Conservation (phyloP, 2,113 vertebrate genomes). For the Callopanchax toddi region DNA sequence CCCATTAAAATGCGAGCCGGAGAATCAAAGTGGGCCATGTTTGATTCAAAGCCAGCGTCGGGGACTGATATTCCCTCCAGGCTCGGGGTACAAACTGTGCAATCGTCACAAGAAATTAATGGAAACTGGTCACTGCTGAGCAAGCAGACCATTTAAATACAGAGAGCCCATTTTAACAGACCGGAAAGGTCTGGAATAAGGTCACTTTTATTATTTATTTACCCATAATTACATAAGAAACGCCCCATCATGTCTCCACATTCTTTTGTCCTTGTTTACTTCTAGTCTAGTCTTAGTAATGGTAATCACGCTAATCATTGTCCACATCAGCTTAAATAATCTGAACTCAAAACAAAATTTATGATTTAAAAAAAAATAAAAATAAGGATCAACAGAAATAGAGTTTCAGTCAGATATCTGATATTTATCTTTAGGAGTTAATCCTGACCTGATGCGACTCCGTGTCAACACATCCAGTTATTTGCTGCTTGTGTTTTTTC, state of each 20-base stretch:
- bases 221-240: not conserved
- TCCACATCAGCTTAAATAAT: too few species aligned
- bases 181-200: not conserved
- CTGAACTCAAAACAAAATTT: too few species aligned
- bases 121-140: constrained; percentile 13
- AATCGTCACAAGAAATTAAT: constrained; percentile 33
- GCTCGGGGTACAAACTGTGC: constrained; percentile 17
- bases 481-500: too few species aligned
- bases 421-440: too few species aligned
- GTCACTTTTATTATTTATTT: not conserved
- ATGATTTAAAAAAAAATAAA: too few species aligned
- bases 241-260: not conserved
- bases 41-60: constrained; percentile 37
- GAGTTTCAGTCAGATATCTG: too few species aligned
- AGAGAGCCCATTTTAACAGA: not conserved
- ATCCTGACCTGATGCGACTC: too few species aligned
- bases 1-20: constrained; percentile 42
- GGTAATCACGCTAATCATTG: too few species aligned
- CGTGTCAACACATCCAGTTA: too few species aligned
- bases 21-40: constrained; percentile 29
- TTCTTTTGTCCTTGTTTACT: not conserved
- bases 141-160: not conserved
- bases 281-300: too few species aligned
- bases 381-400: too few species aligned
- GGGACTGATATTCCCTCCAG: constrained; percentile 25